These are phyloP conservation scores for Erebia epiphron DNA, from an alignment of 2,888 invertebrate species.

Conservation along the genomic window DNA sequence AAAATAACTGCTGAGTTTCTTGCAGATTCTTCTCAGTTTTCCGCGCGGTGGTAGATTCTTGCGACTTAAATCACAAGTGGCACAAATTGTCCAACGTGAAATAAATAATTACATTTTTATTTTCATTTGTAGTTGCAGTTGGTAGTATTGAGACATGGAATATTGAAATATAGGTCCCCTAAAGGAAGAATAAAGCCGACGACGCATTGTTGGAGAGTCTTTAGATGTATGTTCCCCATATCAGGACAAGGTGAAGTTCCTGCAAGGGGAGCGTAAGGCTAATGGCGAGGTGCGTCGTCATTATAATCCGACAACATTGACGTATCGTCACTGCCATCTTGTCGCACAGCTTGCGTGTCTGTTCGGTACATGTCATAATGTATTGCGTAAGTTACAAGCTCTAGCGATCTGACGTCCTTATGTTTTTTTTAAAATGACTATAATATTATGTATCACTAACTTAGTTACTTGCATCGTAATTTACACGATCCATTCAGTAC, in stretches of 20 bases:
- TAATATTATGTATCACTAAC: too few species aligned
- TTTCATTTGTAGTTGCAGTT: too few species aligned
- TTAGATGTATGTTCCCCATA: neutral
- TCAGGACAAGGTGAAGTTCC: neutral
- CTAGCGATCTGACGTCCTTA: neutral
- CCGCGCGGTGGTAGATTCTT: too few species aligned
- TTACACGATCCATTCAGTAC: too few species aligned
- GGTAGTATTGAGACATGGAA: neutral
- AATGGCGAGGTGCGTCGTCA: constrained; percentile 34
- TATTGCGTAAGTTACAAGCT: constrained; percentile 33
- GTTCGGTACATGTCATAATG: constrained; percentile 40
- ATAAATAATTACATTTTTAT: too few species aligned
- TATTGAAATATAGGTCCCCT: neutral
- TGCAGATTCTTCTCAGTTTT: too few species aligned
- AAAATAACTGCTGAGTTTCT: too few species aligned
- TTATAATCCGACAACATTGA: constrained; percentile 46
- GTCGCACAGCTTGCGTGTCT: constrained; percentile 42
- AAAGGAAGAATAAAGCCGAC: neutral
- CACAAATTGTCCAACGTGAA: too few species aligned
- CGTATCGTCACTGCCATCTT: constrained; percentile 58
- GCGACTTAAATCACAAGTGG: too few species aligned
- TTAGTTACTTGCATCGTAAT: too few species aligned
- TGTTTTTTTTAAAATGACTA: too few species aligned
- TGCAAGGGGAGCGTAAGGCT: constrained; percentile 23
- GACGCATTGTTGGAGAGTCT: constrained; percentile 1